Evolutionary conservation across 2,797 vertebrate genomes (phyloP).

Genomic region (Cynopterus sphinx): DNA sequence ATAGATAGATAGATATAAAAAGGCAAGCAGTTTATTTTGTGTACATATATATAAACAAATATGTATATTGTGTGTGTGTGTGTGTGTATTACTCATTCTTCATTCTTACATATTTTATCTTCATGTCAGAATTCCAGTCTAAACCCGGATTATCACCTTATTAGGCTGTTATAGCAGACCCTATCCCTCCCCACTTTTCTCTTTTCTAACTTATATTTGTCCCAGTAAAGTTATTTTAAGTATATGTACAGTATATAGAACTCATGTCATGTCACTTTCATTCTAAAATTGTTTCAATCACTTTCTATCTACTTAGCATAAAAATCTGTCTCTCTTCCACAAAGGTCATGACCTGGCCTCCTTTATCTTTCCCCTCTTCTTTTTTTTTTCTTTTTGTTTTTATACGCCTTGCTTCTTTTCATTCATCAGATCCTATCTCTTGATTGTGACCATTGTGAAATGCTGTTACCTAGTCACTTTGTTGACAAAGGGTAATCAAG

Average conservation of each 20-base stretch:
- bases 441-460: background rate
- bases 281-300: background rate
- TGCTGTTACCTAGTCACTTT: background rate
- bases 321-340: background rate
- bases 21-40: no score
- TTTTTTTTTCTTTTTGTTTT: background rate
- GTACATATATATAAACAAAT: no score
- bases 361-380: background rate
- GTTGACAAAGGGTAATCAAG: background rate
- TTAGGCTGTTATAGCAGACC: background rate
- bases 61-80: no score
- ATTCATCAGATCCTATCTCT: background rate
- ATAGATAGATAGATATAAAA: no score
- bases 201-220: background rate
- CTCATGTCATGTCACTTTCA: background rate
- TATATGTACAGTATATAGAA: background rate
- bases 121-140: background rate
- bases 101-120: background rate
- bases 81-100: background rate
- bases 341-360: accelerated
- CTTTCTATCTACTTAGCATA: background rate
- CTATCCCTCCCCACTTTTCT: background rate
- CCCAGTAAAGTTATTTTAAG: background rate
- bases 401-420: background rate
- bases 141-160: background rate